Evolutionary conservation across 2,888 invertebrate species (phyloP).

Genomic region (Cheilosia pagana): DNA sequence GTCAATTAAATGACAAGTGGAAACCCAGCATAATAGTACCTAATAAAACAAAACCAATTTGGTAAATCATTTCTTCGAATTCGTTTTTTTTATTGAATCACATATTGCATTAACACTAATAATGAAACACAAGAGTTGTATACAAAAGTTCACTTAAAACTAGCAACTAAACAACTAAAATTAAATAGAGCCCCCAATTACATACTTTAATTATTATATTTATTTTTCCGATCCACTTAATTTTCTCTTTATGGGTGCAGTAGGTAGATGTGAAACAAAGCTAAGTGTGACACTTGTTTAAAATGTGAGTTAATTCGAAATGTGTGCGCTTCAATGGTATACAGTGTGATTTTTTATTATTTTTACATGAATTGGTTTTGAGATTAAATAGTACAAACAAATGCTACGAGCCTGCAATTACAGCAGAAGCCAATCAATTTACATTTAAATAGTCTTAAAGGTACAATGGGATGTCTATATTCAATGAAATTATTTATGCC

Average conservation of each 20-base stretch:
- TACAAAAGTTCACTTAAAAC: constrained; percentile 64
- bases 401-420: constrained; percentile 11
- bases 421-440: constrained; percentile 2
- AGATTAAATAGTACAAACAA: constrained; percentile 47
- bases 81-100: constrained; percentile 68
- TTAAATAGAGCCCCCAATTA: constrained; percentile 68
- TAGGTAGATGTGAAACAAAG: constrained; percentile 19
- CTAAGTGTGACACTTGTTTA: constrained; percentile 23
- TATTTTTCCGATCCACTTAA: constrained; percentile 33
- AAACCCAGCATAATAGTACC: no score
- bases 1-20: no score
- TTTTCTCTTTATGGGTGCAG: constrained; percentile 29
- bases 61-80: constrained; percentile 54
- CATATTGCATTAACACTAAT: constrained; percentile 69
- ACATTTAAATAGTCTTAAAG: constrained; percentile 51
- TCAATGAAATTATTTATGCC: constrained; percentile 79
- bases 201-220: constrained; percentile 13
- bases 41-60: constrained; percentile 16
- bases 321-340: constrained; percentile 35
- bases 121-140: constrained; percentile 56
- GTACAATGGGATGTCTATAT: constrained; percentile 30
- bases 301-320: constrained; percentile 32
- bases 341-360: constrained; percentile 1
- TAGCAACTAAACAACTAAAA: constrained; percentile 57
- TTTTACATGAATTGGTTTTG: constrained; percentile 45